Percentiles rank a stretch among this genome's conserved stretches.
These are phyloP conservation scores for Clarias platycephalus DNA, from an alignment of 2,797 vertebrate species.

Conservation along the genomic window DNA sequence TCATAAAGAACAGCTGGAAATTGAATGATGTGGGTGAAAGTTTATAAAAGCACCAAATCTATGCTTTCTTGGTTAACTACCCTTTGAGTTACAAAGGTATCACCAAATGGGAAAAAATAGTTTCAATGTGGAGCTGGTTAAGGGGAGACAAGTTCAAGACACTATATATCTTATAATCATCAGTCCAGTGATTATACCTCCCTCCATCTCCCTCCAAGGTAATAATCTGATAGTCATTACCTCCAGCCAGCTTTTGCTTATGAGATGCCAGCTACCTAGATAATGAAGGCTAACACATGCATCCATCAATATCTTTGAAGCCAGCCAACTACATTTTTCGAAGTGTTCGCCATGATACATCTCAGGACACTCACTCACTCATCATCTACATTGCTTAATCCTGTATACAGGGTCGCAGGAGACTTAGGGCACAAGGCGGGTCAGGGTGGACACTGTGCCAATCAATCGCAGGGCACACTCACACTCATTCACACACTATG, in stretches of 20 bases:
- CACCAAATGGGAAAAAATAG: not conserved
- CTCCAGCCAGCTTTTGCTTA: not conserved
- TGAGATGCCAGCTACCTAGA: not conserved
- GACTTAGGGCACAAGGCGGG: too few species aligned
- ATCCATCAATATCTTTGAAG: not conserved
- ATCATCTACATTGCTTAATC: too few species aligned
- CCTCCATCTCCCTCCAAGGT: not conserved
- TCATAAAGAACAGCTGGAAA: not conserved
- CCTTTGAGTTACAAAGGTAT: not conserved
- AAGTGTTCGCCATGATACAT: not conserved
- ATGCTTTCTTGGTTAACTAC: not conserved
- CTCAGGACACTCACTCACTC: not conserved
- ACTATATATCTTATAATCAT: not conserved
- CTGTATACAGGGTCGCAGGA: too few species aligned
- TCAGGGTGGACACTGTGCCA: too few species aligned
- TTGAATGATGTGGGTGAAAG: not conserved
- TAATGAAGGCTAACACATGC: not conserved
- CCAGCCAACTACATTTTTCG: not conserved
- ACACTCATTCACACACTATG: too few species aligned
- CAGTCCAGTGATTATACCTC: not conserved
- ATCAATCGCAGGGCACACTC: too few species aligned
- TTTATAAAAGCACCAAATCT: not conserved
- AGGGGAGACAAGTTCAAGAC: not conserved
- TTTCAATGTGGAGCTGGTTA: not conserved
- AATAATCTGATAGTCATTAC: not conserved